A percentile compares a stretch with the other conserved stretches of the same genome.
These are phyloP conservation scores for Sycophila texana DNA, from an alignment of 2,888 invertebrate genomes.

Conservation along the genomic window DNA sequence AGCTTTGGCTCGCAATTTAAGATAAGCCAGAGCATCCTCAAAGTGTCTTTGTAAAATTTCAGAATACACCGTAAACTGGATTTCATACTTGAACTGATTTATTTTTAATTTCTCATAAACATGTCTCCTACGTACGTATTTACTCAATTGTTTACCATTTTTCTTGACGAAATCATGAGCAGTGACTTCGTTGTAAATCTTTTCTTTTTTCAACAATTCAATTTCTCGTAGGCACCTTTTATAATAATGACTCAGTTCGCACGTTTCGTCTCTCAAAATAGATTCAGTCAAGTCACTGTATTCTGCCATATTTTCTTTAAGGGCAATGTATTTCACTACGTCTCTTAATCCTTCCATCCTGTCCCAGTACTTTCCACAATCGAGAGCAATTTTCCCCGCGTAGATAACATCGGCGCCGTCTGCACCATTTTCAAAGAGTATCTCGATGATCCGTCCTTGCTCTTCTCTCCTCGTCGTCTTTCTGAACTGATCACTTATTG, in stretches of 20 bases:
- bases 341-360: constrained; percentile 7
- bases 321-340: constrained; percentile 9
- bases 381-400: background rate
- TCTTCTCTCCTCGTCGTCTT: background rate
- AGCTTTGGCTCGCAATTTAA: background rate
- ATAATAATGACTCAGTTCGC: background rate
- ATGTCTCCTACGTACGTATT: background rate
- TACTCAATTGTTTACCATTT: background rate
- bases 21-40: background rate
- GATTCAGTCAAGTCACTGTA: background rate
- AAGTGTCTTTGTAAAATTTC: background rate
- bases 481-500: background rate
- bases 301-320: background rate
- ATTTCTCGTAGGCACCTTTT: background rate
- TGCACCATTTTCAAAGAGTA: constrained; percentile 10
- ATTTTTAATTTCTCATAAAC: background rate
- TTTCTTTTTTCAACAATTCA: background rate
- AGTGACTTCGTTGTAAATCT: background rate
- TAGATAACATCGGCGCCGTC: constrained; percentile 17
- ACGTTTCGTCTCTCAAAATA: background rate
- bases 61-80: background rate
- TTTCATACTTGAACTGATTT: background rate
- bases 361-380: constrained; percentile 6
- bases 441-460: constrained; percentile 20
- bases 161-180: background rate